phyloP scores from a whole-genome alignment of 2,888 invertebrate genomes.

The Drosophila pseudotakahashii region DNA sequence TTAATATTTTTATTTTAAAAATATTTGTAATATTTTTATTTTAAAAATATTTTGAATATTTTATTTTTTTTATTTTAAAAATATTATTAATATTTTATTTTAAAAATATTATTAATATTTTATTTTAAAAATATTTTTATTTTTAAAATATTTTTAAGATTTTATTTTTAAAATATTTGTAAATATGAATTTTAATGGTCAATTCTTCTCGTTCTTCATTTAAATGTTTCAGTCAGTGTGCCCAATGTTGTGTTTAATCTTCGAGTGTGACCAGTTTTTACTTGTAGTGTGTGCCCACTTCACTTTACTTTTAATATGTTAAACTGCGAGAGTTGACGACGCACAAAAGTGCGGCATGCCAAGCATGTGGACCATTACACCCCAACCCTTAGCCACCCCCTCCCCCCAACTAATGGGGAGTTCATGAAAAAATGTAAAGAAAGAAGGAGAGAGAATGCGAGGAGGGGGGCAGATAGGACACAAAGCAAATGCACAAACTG shows the following conservation, averaged over 20 bases:
- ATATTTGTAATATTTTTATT: too few species aligned
- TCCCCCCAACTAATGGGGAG: slow-evolving; percentile 40
- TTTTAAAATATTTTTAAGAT: too few species aligned
- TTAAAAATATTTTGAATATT: too few species aligned
- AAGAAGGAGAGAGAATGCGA: slow-evolving; percentile 19
- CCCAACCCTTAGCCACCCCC: background rate
- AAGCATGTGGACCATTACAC: slow-evolving; percentile 69
- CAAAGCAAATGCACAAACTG: slow-evolving; percentile 77
- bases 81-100: too few species aligned
- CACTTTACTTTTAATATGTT: slow-evolving; percentile 76
- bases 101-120: too few species aligned
- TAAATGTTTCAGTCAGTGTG: background rate
- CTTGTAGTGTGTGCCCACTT: slow-evolving; percentile 35
- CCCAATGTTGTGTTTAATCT: background rate
- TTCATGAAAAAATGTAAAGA: slow-evolving; percentile 63
- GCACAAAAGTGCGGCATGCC: slow-evolving; percentile 74
- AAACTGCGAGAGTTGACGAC: slow-evolving; percentile 67
- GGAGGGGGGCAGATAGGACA: slow-evolving; percentile 49
- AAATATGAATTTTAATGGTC: too few species aligned
- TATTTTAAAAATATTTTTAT: too few species aligned
- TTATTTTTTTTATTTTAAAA: too few species aligned
- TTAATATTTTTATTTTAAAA: too few species aligned
- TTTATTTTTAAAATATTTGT: background rate
- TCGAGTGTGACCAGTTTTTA: background rate
- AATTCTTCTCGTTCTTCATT: background rate